Percentiles rank a stretch among this genome's conserved stretches.
Evolutionary conservation across 2,888 invertebrate genomes (phyloP).

Genomic region (Saturnia pavonia): DNA sequence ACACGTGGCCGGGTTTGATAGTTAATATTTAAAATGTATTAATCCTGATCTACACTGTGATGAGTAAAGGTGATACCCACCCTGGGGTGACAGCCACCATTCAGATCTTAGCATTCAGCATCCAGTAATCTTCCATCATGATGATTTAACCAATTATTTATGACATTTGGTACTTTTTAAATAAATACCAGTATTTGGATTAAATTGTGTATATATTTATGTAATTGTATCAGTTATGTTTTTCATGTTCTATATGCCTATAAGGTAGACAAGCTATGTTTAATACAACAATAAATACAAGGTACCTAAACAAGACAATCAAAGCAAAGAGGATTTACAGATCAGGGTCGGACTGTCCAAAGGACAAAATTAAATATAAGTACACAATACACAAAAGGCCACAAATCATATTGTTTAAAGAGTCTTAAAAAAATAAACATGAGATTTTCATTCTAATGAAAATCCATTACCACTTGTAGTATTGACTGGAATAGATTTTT

Average conservation of each 20-base stretch:
- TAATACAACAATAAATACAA: not conserved
- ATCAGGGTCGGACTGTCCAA: too few species aligned
- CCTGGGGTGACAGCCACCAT: not conserved
- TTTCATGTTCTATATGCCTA: not conserved
- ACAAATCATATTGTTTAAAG: too few species aligned
- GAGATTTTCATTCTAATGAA: too few species aligned
- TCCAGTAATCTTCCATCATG: not conserved
- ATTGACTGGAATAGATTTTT: slow-evolving; percentile 7
- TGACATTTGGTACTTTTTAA: not conserved
- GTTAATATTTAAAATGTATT: not conserved
- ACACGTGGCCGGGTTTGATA: too few species aligned
- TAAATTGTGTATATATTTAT: not conserved
- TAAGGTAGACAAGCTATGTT: not conserved
- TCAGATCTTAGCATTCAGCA: not conserved
- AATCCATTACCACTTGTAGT: not conserved
- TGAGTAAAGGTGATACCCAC: slow-evolving; percentile 1
- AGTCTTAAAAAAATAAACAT: too few species aligned
- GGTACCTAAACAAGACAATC: too few species aligned
- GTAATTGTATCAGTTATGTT: not conserved
- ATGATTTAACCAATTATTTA: not conserved
- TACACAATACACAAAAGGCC: not conserved
- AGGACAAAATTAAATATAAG: not conserved
- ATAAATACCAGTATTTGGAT: not conserved
- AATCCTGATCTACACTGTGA: not conserved
- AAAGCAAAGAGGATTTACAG: not conserved